Base-by-base conservation (phyloP, 2,888 invertebrate genomes). In the Stenodera caucasica region DNA sequence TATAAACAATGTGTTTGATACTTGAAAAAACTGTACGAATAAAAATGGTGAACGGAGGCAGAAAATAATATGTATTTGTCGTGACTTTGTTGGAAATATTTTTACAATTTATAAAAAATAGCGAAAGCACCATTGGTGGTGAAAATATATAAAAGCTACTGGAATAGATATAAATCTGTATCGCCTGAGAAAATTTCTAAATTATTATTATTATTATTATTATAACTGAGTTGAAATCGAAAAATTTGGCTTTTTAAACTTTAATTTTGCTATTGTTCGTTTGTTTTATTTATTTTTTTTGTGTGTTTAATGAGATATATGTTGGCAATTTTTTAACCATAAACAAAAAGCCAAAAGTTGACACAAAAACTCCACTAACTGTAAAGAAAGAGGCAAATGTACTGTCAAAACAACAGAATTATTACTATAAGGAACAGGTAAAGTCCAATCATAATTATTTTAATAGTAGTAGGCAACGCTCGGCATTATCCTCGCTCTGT, bases 401-500 rank as follows among this genome's bases (percentile, higher is more conserved):
- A 70, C 72, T 75, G 76, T 76, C 75, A 76, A 77, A 75, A 77
- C 74, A 76, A 69, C 71, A 72, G 74, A 74, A 69, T 72, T 75
- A 75, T 75, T 76, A 66, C 68, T 69, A 70, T 64, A 66, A 75
- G 74, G 75, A 76, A 75, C 74, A 73, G 70, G 73, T 72, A 74
- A 75, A 77, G 74, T 75, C 75, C 74, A 76, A 80, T 80, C 76
- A 79, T 80, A 80, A 81, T 80, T 80, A 80, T 80, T 80, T 79
- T 80, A 80, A 80, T 80, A 77, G 78, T 72, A 76, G 78, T 78
- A 76, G 78, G 78, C 77, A 78, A 78, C 77, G 77, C 76, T 79
- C 77, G 76, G 78, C 80, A 81, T 81, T 81, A 81, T 81, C 79
- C 77, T 79, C 81, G 81, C 81, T 81, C 81, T 81, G 79, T 72